Evolutionary conservation across 2,888 invertebrate species (phyloP).

Genomic region (Netelia inedita): DNA sequence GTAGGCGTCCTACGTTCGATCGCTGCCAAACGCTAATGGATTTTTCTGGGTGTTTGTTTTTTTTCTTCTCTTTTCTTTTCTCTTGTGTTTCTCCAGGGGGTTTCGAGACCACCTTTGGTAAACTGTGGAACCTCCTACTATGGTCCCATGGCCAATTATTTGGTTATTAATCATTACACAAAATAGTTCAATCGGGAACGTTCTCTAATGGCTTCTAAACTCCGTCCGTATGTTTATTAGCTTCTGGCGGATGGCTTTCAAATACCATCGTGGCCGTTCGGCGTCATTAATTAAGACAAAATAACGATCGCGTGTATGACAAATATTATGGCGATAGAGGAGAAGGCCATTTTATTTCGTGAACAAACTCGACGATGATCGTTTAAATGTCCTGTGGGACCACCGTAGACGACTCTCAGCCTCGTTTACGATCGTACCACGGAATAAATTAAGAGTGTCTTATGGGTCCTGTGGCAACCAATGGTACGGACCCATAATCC

Average conservation of each 20-base stretch:
- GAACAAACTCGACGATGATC: not conserved
- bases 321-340: too few species aligned
- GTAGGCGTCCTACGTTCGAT: too few species aligned
- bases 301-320: too few species aligned
- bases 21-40: not conserved
- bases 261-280: not conserved
- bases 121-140: not conserved
- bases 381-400: not conserved
- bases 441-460: not conserved
- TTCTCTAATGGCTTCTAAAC: not conserved
- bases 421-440: not conserved
- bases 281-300: not conserved
- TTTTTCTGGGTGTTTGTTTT: not conserved
- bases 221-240: too few species aligned
- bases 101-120: not conserved
- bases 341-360: not conserved
- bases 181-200: not conserved
- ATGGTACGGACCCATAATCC: not conserved
- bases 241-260: not conserved
- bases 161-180: not conserved
- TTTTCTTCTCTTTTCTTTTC: not conserved
- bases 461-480: not conserved
- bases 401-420: not conserved
- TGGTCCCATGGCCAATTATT: not conserved
- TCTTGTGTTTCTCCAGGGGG: not conserved